Evolutionary conservation across 2,113 vertebrate genomes (phyloP).

Genomic region (Oxygymnocypris stewartii): DNA sequence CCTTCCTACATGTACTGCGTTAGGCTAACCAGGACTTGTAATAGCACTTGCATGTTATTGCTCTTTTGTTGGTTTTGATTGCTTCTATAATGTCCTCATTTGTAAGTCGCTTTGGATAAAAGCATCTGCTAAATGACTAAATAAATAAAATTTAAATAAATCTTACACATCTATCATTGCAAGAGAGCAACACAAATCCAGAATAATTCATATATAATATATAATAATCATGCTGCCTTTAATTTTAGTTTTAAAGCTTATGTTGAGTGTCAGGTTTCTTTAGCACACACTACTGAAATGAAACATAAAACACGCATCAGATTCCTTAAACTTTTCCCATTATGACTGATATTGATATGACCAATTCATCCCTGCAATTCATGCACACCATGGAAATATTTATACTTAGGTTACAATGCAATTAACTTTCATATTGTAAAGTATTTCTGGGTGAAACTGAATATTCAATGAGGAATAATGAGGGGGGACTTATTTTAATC

Average conservation of each 20-base stretch:
- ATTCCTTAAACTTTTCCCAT: not conserved
- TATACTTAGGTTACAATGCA: not conserved
- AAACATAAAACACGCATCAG: not conserved
- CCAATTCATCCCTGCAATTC: not conserved
- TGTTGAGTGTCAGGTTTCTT: not conserved
- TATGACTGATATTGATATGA: not conserved
- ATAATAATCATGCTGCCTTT: not conserved
- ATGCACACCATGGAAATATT: not conserved
- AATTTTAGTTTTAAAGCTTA: no score
- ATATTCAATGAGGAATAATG: not conserved
- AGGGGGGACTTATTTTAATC: accelerated
- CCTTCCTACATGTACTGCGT: no score
- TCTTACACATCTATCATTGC: not conserved
- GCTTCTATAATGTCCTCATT: no score
- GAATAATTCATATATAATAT: not conserved
- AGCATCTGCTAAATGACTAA: no score
- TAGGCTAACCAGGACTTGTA: no score
- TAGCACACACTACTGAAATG: not conserved
- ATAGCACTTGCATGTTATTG: no score
- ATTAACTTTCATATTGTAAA: not conserved
- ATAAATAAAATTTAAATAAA: no score
- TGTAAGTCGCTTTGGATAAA: no score
- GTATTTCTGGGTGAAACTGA: not conserved
- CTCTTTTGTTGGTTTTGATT: no score
- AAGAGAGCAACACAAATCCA: not conserved